Conservation (phyloP, 2,888 invertebrate species). For the Amitus sp. region DNA sequence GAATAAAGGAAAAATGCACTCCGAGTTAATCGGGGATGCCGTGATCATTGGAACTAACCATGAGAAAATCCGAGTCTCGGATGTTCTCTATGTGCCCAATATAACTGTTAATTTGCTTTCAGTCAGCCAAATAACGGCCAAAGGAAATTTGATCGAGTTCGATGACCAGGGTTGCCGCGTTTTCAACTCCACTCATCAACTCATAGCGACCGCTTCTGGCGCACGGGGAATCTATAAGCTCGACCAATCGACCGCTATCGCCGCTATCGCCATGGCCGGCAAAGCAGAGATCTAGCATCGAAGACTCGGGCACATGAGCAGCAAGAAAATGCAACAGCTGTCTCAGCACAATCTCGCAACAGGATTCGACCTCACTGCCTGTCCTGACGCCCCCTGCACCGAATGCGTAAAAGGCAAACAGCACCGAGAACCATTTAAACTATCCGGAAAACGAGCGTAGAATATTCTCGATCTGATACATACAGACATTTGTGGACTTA, state of each 20-base stretch:
- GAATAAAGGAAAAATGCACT: too few relatives aligned
- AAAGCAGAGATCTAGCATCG: constrained; percentile 11
- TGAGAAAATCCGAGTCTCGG: too few relatives aligned
- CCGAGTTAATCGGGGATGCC: too few relatives aligned
- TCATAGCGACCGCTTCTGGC: constrained; percentile 13
- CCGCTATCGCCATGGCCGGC: constrained; percentile 16
- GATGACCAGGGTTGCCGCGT: constrained; percentile 24
- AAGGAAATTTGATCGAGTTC: constrained; percentile 36
- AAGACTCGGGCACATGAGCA: constrained; percentile 17
- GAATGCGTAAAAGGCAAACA: constrained; percentile 21
- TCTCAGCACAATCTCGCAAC: neutral
- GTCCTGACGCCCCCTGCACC: neutral
- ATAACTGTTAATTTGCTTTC: constrained; percentile 40
- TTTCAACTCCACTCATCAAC: constrained; percentile 17
- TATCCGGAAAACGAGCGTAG: neutral
- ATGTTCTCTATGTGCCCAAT: constrained; percentile 42
- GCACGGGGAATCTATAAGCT: constrained; percentile 23
- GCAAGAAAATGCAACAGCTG: constrained; percentile 3
- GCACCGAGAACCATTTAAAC: constrained; percentile 8
- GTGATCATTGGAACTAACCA: too few relatives aligned
- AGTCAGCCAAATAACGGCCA: constrained; percentile 37
- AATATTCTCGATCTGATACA: constrained; percentile 41
- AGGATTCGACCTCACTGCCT: neutral
- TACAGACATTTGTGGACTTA: constrained; percentile 45
- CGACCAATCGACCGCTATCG: constrained; percentile 5